Percentiles rank a stretch among this genome's conserved stretches.
These are phyloP conservation scores for Heliconius sara DNA, from an alignment of 2,888 invertebrate species.

Conservation along the genomic window DNA sequence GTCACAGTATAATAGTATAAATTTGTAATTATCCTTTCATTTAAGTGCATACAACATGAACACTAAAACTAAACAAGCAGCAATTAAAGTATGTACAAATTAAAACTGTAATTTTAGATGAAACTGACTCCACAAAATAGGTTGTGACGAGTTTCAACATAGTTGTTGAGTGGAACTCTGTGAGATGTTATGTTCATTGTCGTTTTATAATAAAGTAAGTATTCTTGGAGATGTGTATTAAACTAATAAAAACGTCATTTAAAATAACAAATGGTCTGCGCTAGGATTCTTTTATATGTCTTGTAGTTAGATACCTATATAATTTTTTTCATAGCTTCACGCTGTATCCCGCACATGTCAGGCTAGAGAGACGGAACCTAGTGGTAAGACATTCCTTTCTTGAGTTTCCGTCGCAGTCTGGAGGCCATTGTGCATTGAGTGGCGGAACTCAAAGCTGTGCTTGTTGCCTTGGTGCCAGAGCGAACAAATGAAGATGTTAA, in stretches of 20 bases:
- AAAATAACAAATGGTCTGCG: neutral
- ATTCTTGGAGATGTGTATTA: neutral
- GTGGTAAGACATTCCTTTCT: no score
- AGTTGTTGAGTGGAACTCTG: slow-evolving; percentile 8
- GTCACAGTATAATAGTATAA: neutral
- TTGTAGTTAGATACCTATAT: no score
- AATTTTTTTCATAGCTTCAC: no score
- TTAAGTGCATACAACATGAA: neutral
- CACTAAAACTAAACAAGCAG: slow-evolving; percentile 11
- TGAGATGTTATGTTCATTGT: neutral
- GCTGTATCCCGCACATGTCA: no score
- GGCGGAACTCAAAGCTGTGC: no score
- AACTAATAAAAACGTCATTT: no score
- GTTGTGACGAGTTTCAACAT: slow-evolving; percentile 3
- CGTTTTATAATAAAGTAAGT: neutral
- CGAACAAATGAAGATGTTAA: no score
- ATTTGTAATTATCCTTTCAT: neutral
- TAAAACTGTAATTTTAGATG: slow-evolving; percentile 20
- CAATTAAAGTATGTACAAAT: slow-evolving; percentile 8
- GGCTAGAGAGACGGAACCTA: no score
- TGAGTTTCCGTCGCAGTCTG: no score
- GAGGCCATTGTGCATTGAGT: no score
- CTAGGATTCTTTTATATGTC: no score
- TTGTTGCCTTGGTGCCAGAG: no score
- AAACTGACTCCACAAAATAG: neutral